Conservation (phyloP, 1,140 invertebrate species). For the Leguminivora glycinivorella region DNA sequence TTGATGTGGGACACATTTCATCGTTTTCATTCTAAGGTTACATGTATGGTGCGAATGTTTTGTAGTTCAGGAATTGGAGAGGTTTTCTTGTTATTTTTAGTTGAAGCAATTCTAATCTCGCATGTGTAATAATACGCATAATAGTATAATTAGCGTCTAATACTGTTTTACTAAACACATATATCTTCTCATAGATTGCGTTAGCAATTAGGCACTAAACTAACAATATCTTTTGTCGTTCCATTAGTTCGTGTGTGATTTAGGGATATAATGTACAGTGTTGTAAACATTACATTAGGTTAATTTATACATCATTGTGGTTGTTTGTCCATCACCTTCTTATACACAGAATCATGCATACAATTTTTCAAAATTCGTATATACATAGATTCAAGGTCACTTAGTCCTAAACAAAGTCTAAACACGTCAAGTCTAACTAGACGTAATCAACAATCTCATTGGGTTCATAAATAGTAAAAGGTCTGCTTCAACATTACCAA, state of each 20-base stretch:
- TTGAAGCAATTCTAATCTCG: background rate
- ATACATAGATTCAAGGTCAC: too few species aligned
- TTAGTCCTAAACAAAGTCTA: too few species aligned
- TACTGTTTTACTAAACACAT: background rate
- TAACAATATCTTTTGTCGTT: background rate
- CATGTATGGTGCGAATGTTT: conserved; percentile 26
- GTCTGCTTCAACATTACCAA: background rate
- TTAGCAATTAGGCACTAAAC: background rate
- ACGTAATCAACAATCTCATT: background rate
- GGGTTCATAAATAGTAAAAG: background rate
- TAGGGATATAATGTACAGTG: too few species aligned
- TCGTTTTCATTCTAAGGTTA: conserved; percentile 37
- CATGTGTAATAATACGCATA: background rate
- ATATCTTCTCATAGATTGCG: background rate
- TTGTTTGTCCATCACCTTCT: too few species aligned
- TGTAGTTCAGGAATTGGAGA: background rate
- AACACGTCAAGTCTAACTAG: background rate
- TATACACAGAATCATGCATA: too few species aligned
- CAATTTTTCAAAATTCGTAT: too few species aligned
- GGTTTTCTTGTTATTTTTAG: background rate
- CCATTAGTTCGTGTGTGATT: background rate
- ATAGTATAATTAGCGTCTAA: background rate
- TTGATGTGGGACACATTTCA: conserved; percentile 32
- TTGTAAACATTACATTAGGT: too few species aligned
- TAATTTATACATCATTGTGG: too few species aligned